phyloP scores from a whole-genome alignment of 2,888 invertebrate species.

The Brachypalpus laphriformis region DNA sequence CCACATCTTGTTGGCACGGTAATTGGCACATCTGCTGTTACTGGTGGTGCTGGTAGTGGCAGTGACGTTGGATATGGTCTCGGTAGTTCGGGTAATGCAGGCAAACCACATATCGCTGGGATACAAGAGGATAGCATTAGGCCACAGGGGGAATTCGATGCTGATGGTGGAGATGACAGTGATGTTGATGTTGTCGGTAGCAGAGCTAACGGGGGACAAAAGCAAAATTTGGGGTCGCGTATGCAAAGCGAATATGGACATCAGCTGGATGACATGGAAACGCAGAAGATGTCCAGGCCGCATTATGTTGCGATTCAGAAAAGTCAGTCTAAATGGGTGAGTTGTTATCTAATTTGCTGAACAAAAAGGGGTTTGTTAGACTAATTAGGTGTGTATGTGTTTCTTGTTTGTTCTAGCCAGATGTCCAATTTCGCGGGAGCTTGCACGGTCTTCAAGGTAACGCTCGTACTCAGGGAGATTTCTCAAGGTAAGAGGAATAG shows the following conservation, averaged over 20 bases:
- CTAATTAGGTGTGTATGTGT: constrained; percentile 2
- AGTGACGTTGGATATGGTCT: constrained; percentile 11
- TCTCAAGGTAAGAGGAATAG: background rate
- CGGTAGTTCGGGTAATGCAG: constrained; percentile 2
- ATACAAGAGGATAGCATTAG: constrained; percentile 58
- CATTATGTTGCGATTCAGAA: background rate
- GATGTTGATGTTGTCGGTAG: constrained; percentile 28
- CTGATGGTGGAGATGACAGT: constrained; percentile 18
- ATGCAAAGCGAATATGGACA: background rate
- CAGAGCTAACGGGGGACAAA: background rate
- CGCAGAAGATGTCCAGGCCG: background rate
- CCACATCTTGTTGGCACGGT: constrained; percentile 32
- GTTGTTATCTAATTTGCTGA: background rate
- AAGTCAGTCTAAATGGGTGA: constrained; percentile 19
- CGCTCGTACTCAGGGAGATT: background rate
- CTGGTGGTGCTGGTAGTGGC: background rate
- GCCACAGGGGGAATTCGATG: constrained; percentile 18
- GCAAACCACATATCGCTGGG: constrained; percentile 48
- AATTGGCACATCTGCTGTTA: constrained; percentile 3
- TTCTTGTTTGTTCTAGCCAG: constrained; percentile 13
- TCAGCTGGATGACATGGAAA: background rate
- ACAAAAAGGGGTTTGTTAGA: too few species aligned
- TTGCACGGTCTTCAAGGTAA: background rate
- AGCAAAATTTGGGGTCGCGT: background rate
- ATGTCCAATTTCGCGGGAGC: background rate